These are phyloP conservation scores for Cacatua alba DNA, from an alignment of 2,113 vertebrate genomes.

Conservation along the genomic window DNA sequence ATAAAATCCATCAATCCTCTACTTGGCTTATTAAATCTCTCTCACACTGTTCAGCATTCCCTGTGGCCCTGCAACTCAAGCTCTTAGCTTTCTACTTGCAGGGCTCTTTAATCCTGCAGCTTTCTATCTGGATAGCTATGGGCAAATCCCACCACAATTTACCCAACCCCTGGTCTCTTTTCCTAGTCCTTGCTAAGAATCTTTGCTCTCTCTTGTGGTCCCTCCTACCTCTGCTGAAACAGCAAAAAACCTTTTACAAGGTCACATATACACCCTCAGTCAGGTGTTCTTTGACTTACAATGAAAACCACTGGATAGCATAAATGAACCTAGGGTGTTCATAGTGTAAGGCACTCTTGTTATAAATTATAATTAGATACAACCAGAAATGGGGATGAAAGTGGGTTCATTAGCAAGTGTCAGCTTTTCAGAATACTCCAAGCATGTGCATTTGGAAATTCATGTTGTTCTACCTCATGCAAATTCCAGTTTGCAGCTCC, in stretches of 20 bases:
- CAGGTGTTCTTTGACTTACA: neutral
- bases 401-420: neutral
- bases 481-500: neutral
- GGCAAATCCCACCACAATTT: neutral
- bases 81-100: neutral
- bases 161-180: neutral
- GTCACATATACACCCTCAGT: neutral
- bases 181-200: neutral
- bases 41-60: neutral
- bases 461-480: neutral
- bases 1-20: constrained; percentile 23
- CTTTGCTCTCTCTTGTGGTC: neutral
- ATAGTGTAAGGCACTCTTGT: neutral
- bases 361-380: neutral
- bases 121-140: neutral
- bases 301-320: neutral
- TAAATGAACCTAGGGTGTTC: neutral
- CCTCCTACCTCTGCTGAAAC: neutral
- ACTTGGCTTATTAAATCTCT: neutral
- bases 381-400: neutral
- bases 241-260: constrained; percentile 1
- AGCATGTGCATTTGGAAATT: neutral
- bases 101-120: neutral
- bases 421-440: neutral
- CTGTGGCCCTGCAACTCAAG: neutral